phyloP scores from a whole-genome alignment of 1,140 invertebrate species.

The Anastatus disparis region DNA sequence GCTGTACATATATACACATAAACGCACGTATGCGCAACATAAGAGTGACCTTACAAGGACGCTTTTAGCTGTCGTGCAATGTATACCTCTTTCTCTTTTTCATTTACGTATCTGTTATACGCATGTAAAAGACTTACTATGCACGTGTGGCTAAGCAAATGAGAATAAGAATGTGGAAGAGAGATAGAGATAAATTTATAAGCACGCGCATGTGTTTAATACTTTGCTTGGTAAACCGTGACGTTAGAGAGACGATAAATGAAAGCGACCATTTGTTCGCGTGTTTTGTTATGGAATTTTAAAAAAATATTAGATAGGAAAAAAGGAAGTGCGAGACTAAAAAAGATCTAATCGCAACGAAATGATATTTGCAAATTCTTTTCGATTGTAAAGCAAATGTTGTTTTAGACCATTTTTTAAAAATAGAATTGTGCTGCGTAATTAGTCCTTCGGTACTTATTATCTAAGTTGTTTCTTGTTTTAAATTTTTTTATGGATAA shows the following conservation, averaged over 20 bases:
- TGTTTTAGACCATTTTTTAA: too few relatives aligned
- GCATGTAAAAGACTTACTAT: neutral
- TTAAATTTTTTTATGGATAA: too few relatives aligned
- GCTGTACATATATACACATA: neutral
- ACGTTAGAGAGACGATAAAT: conserved; percentile 31
- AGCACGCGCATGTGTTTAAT: conserved; percentile 49
- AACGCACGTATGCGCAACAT: neutral
- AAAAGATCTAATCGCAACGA: too few relatives aligned
- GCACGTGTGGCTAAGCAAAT: neutral
- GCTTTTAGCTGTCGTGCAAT: conserved; percentile 52
- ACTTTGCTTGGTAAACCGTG: conserved; percentile 42
- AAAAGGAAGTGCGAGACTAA: too few relatives aligned
- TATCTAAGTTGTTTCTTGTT: too few relatives aligned
- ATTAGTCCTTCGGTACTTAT: too few relatives aligned
- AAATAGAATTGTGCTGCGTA: too few relatives aligned
- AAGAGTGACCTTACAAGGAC: conserved; percentile 67
- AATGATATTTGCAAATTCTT: too few relatives aligned
- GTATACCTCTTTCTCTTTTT: neutral
- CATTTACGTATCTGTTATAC: conserved; percentile 8
- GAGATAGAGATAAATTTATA: conserved; percentile 46
- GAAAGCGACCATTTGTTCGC: conserved; percentile 9
- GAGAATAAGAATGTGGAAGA: too few relatives aligned
- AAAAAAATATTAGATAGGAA: too few relatives aligned
- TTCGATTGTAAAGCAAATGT: too few relatives aligned
- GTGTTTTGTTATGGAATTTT: too few relatives aligned